Conservation (phyloP, 2,797 vertebrate species). For the Oryzias sinensis region DNA sequence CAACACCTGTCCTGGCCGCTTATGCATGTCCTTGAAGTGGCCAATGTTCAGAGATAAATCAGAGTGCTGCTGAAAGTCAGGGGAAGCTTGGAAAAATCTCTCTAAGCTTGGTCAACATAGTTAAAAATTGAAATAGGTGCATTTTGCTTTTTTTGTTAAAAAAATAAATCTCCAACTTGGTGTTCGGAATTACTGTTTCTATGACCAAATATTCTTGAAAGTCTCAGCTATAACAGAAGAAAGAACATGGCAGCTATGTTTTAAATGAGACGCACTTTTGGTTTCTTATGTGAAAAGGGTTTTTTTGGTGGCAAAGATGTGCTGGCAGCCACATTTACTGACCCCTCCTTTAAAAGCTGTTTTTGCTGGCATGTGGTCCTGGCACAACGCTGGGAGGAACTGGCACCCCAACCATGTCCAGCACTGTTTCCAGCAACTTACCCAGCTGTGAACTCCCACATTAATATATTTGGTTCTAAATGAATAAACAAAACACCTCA, state of each 20-base stretch:
- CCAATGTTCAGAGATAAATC: slow-evolving; percentile 29
- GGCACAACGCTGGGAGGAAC: slow-evolving; percentile 25
- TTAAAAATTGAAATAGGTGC: neutral
- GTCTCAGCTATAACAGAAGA: neutral
- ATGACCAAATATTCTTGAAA: slow-evolving; percentile 5
- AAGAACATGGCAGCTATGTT: neutral
- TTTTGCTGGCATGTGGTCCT: slow-evolving; percentile 42
- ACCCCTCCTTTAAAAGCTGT: slow-evolving; percentile 34
- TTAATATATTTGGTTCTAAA: no score
- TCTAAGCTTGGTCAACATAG: slow-evolving; percentile 2
- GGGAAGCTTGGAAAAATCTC: neutral
- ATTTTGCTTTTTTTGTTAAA: neutral
- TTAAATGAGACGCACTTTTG: neutral
- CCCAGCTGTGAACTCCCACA: no score
- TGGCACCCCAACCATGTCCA: slow-evolving; percentile 8
- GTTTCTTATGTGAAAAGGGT: neutral
- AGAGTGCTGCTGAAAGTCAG: slow-evolving; percentile 7
- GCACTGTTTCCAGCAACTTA: no score
- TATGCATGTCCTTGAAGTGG: slow-evolving; percentile 37
- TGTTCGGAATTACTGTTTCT: slow-evolving; percentile 1
- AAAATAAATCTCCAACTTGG: neutral
- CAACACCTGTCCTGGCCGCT: slow-evolving; percentile 25
- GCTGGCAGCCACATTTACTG: slow-evolving; percentile 14
- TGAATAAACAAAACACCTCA: no score
- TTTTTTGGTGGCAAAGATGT: slow-evolving; percentile 15